phyloP scores from a whole-genome alignment of 2,797 vertebrate species.

The Poecile montanus region DNA sequence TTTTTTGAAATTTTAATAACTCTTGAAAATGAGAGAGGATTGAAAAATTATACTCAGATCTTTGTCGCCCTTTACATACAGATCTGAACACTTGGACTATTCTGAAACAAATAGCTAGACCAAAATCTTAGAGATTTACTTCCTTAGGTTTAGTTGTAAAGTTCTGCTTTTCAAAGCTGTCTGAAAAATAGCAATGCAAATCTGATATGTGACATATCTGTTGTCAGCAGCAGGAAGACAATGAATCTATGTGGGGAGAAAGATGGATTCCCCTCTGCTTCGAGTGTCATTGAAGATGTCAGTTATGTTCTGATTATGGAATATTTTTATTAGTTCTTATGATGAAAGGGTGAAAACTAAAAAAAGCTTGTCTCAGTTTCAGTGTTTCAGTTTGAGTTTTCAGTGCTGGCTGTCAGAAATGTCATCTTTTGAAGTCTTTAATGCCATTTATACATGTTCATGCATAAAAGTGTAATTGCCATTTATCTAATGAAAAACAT shows the following conservation, averaged over 20 bases:
- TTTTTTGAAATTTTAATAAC: background rate
- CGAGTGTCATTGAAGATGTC: background rate
- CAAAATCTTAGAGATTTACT: background rate
- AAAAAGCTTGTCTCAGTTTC: background rate
- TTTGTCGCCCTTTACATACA: background rate
- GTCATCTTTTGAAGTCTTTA: slow-evolving; percentile 25
- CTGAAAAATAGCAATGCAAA: background rate
- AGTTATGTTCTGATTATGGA: background rate
- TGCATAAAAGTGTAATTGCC: background rate
- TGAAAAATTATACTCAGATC: background rate
- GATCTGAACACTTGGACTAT: background rate
- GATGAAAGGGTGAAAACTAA: background rate
- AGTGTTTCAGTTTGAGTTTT: background rate
- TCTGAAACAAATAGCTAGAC: background rate
- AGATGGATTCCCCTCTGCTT: background rate
- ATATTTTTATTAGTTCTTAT: background rate
- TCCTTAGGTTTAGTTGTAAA: background rate
- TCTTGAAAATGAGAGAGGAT: background rate
- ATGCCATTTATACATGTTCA: background rate
- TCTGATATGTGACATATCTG: background rate
- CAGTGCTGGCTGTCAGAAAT: background rate
- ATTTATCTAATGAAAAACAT: slow-evolving; percentile 2
- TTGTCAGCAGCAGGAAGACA: background rate
- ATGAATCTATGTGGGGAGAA: background rate
- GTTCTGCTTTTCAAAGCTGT: background rate